Evolutionary conservation across 2,888 invertebrate genomes (phyloP), one percentile per base, ranked within the genome.

Genomic region (Escarpia spicata): DNA sequence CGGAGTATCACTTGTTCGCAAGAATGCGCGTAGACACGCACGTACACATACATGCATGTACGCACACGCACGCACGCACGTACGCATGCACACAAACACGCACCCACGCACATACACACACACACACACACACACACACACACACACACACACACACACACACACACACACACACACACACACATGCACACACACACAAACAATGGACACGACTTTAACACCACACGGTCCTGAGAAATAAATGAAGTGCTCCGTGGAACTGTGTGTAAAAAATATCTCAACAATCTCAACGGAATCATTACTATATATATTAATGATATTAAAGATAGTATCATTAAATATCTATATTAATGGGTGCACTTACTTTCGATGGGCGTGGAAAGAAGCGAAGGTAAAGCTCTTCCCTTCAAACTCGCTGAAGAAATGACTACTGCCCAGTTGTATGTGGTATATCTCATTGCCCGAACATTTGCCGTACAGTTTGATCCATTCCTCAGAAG

Each of bases 371-470:
- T 99, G 99, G 92, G 99, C 99, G 97, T 99, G 99, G 97, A 99
- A 99, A 96, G 99, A 99, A 94, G 99, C 99, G 96, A 99, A 99
- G n/a, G 99, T 99, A 97, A 99, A 99, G 97, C 99, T 99, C 97
- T 99, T 99, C 92, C 99, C 99, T 96, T 99, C 98, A 96, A 99
- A 99, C 97, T 99, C 99, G 45, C 99, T 99, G 96, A 99, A 99
- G 97, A 99, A 99, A 94, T 99, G 97, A 95, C 99, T 99, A 96
- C 99, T 99, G 37, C 98, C 98, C 93, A 99, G 97, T 93, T 98
- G 98, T 95, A 99, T 99, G 97, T 99, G 99, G 97, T 99, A 99
- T 96, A 99, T 99, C 97, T 99, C 99, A 97, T 99, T 99, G 94
- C 99, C 99, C 2, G 99, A 99, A 97, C 99, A 99, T 96, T 98